phyloP scores from a whole-genome alignment of 2,113 vertebrate species.

The Pollachius pollachius region DNA sequence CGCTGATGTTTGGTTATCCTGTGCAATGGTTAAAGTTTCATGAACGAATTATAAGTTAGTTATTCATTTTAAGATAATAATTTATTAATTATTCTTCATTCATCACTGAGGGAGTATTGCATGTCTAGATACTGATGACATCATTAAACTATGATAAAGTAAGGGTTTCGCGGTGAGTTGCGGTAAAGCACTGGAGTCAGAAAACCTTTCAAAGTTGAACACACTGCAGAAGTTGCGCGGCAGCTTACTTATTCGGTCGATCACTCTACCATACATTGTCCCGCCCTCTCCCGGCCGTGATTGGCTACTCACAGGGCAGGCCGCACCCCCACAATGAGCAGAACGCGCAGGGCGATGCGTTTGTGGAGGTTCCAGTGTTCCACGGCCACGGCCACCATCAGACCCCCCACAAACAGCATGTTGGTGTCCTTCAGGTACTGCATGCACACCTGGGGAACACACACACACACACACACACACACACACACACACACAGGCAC shows the following conservation, averaged over 20 bases:
- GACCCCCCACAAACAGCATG: constrained; percentile 92
- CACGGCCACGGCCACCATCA: constrained; percentile 89
- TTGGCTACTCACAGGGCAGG: constrained; percentile 84
- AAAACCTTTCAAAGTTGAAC: too few species aligned
- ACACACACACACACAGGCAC: not conserved
- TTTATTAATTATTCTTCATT: not conserved
- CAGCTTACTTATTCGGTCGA: too few species aligned
- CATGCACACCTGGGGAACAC: constrained; percentile 82
- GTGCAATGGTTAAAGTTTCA: too few species aligned
- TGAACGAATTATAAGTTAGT: too few species aligned
- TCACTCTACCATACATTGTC: too few species aligned
- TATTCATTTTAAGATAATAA: not conserved
- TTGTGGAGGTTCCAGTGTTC: constrained; percentile 95
- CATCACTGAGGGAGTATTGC: not conserved
- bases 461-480: not conserved
- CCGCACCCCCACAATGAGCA: constrained; percentile 85
- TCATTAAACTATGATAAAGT: too few species aligned
- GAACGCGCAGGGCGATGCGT: constrained; percentile 85
- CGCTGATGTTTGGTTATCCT: too few species aligned
- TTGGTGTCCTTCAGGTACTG: constrained; percentile 97
- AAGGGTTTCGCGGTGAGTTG: too few species aligned
- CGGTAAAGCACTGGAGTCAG: too few species aligned
- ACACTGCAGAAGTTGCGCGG: too few species aligned
- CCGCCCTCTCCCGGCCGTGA: not conserved
- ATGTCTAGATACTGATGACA: not conserved